Base-by-base conservation (phyloP, 1,140 invertebrate genomes). In the Metopolophium dirhodum region DNA sequence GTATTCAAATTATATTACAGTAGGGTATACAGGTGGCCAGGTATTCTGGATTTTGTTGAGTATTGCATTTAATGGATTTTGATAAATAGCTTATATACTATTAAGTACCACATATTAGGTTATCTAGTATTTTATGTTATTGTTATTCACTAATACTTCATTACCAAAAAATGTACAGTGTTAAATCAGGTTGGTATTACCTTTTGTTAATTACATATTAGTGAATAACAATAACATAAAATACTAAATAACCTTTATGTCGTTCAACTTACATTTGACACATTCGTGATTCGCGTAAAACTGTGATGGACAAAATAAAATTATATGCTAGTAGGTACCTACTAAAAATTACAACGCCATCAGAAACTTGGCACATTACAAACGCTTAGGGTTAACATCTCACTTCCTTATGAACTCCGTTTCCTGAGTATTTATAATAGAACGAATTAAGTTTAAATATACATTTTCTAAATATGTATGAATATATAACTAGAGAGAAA, bases 391-490 rank as follows among this genome's bases (percentile, higher is more conserved):
- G 2, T 57, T 85, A 93, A 83, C 61, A 37, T 49, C 47, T 35
- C n/a, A 83, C 68, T 57, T 92, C 61, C 57, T 68, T 22, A 45
- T 61, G 89, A 82, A 51, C 49, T 45, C 35, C 26, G 35, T 93
- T 86, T 93, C 91, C 91, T 86, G 91, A 47, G 51, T 61, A n/a
- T 92, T 49, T 92, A 82, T 83, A 82, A 45, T 68, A 90, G 41
- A 90, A 90, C 26, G 57, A 90, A 45, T 45, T 61, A 61, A 90
- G 89, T 68, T 45, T 90, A 68, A 68, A 68, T 68, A 68, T n/a
- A 68, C 14, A 61, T 45, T 90, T 90, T 30, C 37, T n/a, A 14
- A 86, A 45, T 47, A 86, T 3, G 85, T 30, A 45, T n/a, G 11
- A 7, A 47, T 86, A 86, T 18, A 47, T 86, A 47, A 37, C 30